Base-by-base conservation (phyloP, 2,797 vertebrate genomes). In the Calcarius lapponicus region DNA sequence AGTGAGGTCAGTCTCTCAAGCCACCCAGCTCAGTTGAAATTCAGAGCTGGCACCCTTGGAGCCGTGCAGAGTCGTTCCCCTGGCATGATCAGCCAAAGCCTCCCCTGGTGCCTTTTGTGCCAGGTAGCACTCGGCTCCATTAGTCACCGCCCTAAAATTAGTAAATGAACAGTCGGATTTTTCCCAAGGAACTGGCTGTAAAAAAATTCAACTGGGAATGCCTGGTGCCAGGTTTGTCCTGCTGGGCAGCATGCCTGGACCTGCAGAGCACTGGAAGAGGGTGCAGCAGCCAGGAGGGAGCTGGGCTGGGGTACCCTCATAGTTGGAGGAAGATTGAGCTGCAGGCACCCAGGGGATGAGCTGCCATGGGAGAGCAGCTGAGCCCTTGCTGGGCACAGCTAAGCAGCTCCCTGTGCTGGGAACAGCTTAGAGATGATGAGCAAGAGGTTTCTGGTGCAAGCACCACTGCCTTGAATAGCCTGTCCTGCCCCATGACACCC, bases 271-370 rank as follows among this genome's bases (percentile, higher is more conserved):
- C 20, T 1, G 3, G 34, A 80, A 57, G 45, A 88, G n/a, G 65
- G 58, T 58, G 60, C 47, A 42, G 11, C 1, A 4, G 47, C 29
- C 1, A 1, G 11, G n/a, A 70, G 17, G 14, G 31, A 70, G 57
- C 45, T 43, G 69, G 10, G 22, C 50, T 57, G 28, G 18, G 48
- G 9, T 61, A 0, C 10, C 0, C 6, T 61, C 19, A 7, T n/a
- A 1, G 0, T 2, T 1, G 0, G 24, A 42, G 56, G 29, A 45
- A 6, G 28, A 71, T 6, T 3, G 2, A 79, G 34, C 51, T 0
- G 0, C 26, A 61, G n/a, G 60, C 22, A 42, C 22, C 21, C n/a
- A 31, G 66, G 57, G 56, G 17, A 50, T 61, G 57, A 88, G 53
- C 65, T 74, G 42, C 80, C 5, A 0, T 2, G 13, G 26, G 32